These are phyloP conservation scores for Isurus oxyrinchus DNA, from an alignment of 2,113 vertebrate genomes.

Conservation along the genomic window DNA sequence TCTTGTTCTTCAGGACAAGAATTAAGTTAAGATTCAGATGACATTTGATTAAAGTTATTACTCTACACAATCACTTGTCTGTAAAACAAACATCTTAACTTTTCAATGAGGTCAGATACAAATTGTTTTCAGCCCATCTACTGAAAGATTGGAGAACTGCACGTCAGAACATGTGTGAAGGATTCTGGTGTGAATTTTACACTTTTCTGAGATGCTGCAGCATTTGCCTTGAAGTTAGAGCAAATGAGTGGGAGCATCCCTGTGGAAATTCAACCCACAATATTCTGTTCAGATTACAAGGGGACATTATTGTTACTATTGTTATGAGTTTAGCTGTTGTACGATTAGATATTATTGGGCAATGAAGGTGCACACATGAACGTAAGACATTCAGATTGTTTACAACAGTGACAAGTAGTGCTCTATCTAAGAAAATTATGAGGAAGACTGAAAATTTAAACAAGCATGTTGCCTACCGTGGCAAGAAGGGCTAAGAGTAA, in stretches of 20 bases:
- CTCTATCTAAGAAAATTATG: background rate
- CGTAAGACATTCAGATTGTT: background rate
- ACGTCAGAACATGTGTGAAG: background rate
- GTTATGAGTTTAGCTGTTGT: background rate
- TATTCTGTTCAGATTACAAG: background rate
- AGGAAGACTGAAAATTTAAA: background rate
- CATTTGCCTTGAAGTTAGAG: background rate
- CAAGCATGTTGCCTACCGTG: background rate
- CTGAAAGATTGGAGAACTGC: background rate
- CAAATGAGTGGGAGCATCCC: background rate
- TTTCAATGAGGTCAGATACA: too few species aligned
- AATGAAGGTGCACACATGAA: background rate
- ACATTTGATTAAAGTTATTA: background rate
- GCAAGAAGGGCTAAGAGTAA: background rate
- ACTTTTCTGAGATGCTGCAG: background rate
- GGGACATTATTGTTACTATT: conserved; percentile 3
- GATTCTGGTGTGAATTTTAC: background rate
- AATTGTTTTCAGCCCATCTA: background rate
- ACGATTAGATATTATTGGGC: background rate
- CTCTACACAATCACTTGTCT: background rate
- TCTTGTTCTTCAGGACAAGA: background rate
- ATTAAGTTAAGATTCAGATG: background rate
- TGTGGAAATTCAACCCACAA: background rate
- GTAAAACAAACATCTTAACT: background rate
- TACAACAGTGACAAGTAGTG: background rate